Evolutionary conservation across 2,113 vertebrate genomes (phyloP).

Genomic region (Saccopteryx bilineata): DNA sequence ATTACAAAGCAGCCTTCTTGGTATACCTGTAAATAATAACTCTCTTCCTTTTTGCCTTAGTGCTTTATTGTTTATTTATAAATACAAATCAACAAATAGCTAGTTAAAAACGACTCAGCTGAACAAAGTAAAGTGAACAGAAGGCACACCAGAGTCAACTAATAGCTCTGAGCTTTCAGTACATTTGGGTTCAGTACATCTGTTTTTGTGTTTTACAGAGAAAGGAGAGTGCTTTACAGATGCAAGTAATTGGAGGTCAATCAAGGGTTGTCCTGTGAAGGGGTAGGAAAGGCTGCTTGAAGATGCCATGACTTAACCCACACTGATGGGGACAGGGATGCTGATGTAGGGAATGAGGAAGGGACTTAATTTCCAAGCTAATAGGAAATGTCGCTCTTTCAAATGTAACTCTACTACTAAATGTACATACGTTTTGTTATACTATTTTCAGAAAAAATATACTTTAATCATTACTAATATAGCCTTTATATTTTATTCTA

Average conservation of each 20-base stretch:
- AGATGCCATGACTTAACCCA: neutral
- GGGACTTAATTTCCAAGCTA: neutral
- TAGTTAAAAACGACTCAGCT: neutral
- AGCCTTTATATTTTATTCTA: neutral
- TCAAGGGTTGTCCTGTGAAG: neutral
- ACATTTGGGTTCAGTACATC: neutral
- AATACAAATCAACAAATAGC: neutral
- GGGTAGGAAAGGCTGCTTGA: neutral
- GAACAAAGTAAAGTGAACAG: neutral
- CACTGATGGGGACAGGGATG: accelerated
- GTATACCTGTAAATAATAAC: neutral
- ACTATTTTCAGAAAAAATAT: neutral
- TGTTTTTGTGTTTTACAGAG: neutral
- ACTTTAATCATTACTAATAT: neutral
- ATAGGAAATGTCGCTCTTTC: neutral
- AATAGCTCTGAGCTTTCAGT: neutral
- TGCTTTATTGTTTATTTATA: neutral
- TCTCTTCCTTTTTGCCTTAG: neutral
- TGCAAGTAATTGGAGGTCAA: neutral
- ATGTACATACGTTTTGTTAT: neutral
- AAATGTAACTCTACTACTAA: neutral
- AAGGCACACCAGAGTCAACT: neutral
- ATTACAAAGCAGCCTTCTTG: neutral
- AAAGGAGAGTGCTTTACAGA: neutral
- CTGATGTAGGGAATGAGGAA: neutral